Base-by-base conservation (phyloP, 1,140 invertebrate species). In the Eriosoma lanigerum region DNA sequence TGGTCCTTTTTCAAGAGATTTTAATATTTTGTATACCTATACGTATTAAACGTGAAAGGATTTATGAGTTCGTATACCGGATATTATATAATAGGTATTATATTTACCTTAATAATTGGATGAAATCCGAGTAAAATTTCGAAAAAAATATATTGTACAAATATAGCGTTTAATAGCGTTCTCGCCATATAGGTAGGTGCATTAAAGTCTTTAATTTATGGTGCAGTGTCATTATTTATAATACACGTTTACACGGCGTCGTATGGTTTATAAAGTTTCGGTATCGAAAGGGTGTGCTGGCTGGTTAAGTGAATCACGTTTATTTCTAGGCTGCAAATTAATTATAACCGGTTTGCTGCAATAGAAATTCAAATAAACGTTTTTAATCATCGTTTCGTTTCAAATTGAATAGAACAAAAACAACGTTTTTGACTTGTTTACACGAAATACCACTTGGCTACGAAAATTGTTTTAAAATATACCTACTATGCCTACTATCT, bases 281-380 rank as follows among this genome's bases (percentile, higher is more conserved):
- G 68, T 29, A 29, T 29, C 24, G 17, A 26, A 26, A 52, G 68
- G 48, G 68, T 48, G 68, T 4, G 24, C 17, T 29, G 32, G 8
- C 60, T 19, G 21, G 68, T 72, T 29, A 72, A 72, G 68, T 72
- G 68, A 48, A 68, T 44, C 38, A n/a, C 19, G 68, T 72, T 72
- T 72, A 52, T 72, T 72, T 72, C 68, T 72, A 24, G 48, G 24
- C 68, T 24, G 48, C 68, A 72, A 72, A 72, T 72, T 72, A 72
- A 72, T 72, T 72, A 72, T 52, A 72, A 72, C 68, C 68, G 68
- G 68, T 72, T 72, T n/a, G 24, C 24, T 19, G 68, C 52, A 52
- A 72, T 29, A 46, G 68, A 72, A 52, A 72, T 72, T 52, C 19
- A 72, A 72, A 50, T 72, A 52, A 26, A 72, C 48, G 68, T 72